A percentile compares a stretch with the other conserved stretches of the same genome.
Conservation (phyloP, 2,888 invertebrate species). For the Augiades crinisus region DNA sequence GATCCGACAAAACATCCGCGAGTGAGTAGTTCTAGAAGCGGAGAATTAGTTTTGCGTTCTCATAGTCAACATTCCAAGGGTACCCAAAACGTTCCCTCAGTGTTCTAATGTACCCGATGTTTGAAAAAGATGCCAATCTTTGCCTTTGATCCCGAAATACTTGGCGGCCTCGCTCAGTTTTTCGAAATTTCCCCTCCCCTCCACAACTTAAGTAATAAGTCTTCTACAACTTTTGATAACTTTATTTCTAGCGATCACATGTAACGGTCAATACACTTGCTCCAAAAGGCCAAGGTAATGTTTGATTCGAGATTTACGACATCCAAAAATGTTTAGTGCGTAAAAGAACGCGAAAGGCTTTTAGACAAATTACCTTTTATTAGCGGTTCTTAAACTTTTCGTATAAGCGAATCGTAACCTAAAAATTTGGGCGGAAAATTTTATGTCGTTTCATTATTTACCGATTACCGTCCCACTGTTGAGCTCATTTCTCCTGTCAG, state of each 20-base stretch:
- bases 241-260: not conserved
- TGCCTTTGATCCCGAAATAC: constrained; percentile 63
- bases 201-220: not conserved
- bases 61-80: constrained; percentile 69
- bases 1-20: constrained; percentile 20
- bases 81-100: constrained; percentile 61
- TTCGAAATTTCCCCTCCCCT: constrained; percentile 34
- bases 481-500: no score
- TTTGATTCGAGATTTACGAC: constrained; percentile 17
- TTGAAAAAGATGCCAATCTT: constrained; percentile 42
- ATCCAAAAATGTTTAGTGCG: constrained; percentile 31
- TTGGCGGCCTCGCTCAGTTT: constrained; percentile 47
- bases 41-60: constrained; percentile 70
- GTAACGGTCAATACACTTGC: constrained; percentile 3
- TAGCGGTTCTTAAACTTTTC: constrained; percentile 35
- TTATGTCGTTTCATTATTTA: constrained; percentile 51
- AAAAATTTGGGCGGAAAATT: constrained; percentile 34
- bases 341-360: constrained; percentile 44
- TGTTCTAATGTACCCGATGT: constrained; percentile 41
- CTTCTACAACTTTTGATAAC: not conserved
- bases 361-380: constrained; percentile 37
- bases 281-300: constrained; percentile 3
- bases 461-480: no score
- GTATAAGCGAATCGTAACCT: constrained; percentile 8
- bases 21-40: constrained; percentile 42